Base-by-base conservation (phyloP, 2,797 vertebrate genomes). In the Poeciliopsis turneri region DNA sequence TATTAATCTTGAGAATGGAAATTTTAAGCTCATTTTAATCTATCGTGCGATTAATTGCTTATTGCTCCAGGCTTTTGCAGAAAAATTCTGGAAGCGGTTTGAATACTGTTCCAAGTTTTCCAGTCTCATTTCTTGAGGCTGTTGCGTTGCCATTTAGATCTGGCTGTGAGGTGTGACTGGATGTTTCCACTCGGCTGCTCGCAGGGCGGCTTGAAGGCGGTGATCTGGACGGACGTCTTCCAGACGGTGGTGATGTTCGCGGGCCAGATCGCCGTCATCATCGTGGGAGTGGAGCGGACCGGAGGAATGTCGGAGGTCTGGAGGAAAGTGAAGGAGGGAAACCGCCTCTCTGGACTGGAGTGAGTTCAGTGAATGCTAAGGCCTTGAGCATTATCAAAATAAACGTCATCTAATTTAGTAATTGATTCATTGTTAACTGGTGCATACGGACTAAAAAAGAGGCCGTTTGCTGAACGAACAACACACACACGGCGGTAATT, bases 161-260 rank as follows among this genome's bases (percentile, higher is more conserved):
- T 20, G 2, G 3, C 41, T 39, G 49, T 51, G 0, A 1, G 20
- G 20, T 68, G 23, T 68, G 18, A 68, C 36, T 4, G 18, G 12
- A 69, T 28, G 12, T 43, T 15, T 45, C 41, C n/a, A 41, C 25
- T 70, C 11, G 1, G 68, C 15, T 70, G 3, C 20, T 28, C 30
- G 45, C 66, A 99, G 98, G 98, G 98, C 0, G 98, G 98, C 11
- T 93, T 99, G 89, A 99, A 98, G 92, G 98, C 97, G 0, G 98
- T 99, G 77, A 98, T 99, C 94, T 99, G 98, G 98, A 98, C 98
- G 0, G 98, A 99, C n/a, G 98, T 99, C 36, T 97, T 99, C 89
- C 98, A 99, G 95, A 98, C 98, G 0, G 33, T 96, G 70, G 97
- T 99, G 91, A 99, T 99, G 98, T 96, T 99, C 11, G 95, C 96